A percentile compares a stretch with the other conserved stretches of the same genome.
Evolutionary conservation across 2,888 invertebrate species (phyloP).

Genomic region (Brenthis hecate): DNA sequence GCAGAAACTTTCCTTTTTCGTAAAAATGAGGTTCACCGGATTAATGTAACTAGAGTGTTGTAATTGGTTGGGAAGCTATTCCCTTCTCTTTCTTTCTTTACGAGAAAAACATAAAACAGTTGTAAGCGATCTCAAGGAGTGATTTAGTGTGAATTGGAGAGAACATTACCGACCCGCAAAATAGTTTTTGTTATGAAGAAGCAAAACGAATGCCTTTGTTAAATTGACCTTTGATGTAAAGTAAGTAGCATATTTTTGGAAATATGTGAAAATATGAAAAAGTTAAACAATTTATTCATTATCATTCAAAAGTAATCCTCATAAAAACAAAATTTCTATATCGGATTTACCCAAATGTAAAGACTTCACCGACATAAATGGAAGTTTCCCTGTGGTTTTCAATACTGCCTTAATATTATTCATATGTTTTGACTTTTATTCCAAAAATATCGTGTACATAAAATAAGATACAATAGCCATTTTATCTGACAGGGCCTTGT

Average conservation of each 20-base stretch:
- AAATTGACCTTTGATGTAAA: slow-evolving; percentile 12
- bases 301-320: not conserved
- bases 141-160: slow-evolving; percentile 64
- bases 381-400: slow-evolving; percentile 23
- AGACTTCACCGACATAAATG: slow-evolving; percentile 17
- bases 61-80: slow-evolving; percentile 74
- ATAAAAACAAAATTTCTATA: not conserved
- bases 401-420: slow-evolving; percentile 34
- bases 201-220: not conserved
- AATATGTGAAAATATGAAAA: not conserved
- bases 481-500: slow-evolving; percentile 76
- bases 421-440: slow-evolving; percentile 50
- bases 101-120: slow-evolving; percentile 70
- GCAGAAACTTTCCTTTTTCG: slow-evolving; percentile 70
- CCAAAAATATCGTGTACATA: slow-evolving; percentile 66
- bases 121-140: slow-evolving; percentile 58
- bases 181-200: slow-evolving; percentile 20
- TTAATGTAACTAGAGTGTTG: slow-evolving; percentile 74
- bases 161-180: slow-evolving; percentile 45
- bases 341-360: slow-evolving; percentile 14
- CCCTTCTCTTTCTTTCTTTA: slow-evolving; percentile 69
- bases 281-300: no score
- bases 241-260: not conserved
- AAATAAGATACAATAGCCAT: slow-evolving; percentile 76
- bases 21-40: slow-evolving; percentile 61